Base-by-base conservation (phyloP, 1,140 invertebrate genomes). In the Drosophila fuyamai region DNA sequence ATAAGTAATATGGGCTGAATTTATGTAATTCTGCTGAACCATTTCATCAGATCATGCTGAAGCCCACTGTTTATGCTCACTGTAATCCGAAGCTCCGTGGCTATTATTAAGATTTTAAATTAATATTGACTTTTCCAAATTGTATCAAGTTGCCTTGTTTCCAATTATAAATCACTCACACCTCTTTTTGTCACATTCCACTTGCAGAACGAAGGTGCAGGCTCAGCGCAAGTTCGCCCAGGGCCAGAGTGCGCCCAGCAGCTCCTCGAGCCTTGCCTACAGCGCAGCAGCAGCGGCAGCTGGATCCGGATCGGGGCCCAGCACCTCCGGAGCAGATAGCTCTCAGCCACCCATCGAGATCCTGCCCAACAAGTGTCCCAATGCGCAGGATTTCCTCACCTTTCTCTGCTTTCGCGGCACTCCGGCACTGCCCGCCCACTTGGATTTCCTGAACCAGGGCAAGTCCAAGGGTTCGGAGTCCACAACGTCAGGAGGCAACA, bases 171-270 rank as follows among this genome's bases (percentile, higher is more conserved):
- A 23, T 62, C 38, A 66, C 77, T 72, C 54, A 68, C 36, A 44
- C 55, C 60, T 10, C 47, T 40, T 41, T 61, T 18, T 46, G 8
- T 44, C 14, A 32, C 7, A 5, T 27, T 41, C 13, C 32, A 0
- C 43, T 92, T 93, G n/a, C 77, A 96, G 95, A 86, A 95, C 95
- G 23, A 96, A 96, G 94, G 96, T 97, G 58, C 96, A 97, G 91
- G 97, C 97, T 38, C 97, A 98, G 92, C 94, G 97, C 71, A 98
- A 98, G 93, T 98, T 98, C 94, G 97, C 97, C 46, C 97, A 97
- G 93, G 96, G 96, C 23, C 94, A 84, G 93, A 93, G 81, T 94
- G 94, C 80, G 88, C 94, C 92, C 46, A 79, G 73, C 60, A 79
- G 72, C 38, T 86, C 90, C 23, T 91, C 81, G 5, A 79, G 68